Conservation (phyloP, 2,113 vertebrate species). For the Echinops telfairi region DNA sequence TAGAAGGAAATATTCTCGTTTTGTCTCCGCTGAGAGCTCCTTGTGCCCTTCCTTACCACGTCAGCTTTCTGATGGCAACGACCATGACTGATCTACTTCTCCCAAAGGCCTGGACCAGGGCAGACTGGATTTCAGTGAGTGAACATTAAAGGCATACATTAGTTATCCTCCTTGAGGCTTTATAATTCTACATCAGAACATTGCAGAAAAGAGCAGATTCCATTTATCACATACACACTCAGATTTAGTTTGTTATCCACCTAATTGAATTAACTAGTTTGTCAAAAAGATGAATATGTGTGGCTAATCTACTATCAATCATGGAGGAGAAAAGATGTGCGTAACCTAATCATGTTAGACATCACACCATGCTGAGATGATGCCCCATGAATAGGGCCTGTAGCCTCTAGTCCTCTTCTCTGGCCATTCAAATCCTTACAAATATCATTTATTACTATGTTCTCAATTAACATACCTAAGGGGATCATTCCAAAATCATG, state of each 20-base stretch:
- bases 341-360: not conserved
- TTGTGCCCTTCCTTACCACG: not conserved
- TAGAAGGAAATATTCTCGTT: constrained; percentile 37
- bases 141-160: not conserved
- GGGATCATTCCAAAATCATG: not conserved
- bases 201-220: not conserved
- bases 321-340: not conserved
- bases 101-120: not conserved
- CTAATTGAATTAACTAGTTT: not conserved
- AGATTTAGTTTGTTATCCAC: not conserved
- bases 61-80: not conserved
- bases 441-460: not conserved
- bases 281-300: not conserved
- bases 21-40: not conserved
- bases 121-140: not conserved
- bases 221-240: not conserved
- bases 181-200: not conserved
- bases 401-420: not conserved
- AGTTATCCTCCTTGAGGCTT: constrained; percentile 14
- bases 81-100: not conserved
- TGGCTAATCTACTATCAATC: not conserved
- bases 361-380: not conserved
- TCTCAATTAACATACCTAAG: not conserved
- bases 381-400: not conserved
- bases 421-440: not conserved